Evolutionary conservation across 2,888 invertebrate species (phyloP).

Genomic region (Euplagia quadripunctaria): DNA sequence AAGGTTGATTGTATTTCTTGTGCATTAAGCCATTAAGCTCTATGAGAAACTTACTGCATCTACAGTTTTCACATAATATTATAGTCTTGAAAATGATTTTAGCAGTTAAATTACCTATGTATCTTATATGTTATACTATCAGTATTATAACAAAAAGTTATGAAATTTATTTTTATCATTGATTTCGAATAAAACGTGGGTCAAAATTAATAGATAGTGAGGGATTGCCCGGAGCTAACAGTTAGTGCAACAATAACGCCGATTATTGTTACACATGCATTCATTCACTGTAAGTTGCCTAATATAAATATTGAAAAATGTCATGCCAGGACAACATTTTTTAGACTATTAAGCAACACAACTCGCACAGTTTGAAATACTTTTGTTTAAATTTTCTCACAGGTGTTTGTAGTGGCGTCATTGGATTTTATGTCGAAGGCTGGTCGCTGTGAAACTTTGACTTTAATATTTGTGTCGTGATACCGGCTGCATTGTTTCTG

Average conservation of each 20-base stretch:
- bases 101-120: neutral
- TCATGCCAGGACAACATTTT: slow-evolving; percentile 52
- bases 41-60: slow-evolving; percentile 38
- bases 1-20: slow-evolving; percentile 61
- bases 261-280: too few species aligned
- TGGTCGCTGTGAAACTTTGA: slow-evolving; percentile 81
- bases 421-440: slow-evolving; percentile 82
- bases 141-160: neutral
- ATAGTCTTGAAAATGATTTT: slow-evolving; percentile 29
- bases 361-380: slow-evolving; percentile 60
- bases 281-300: slow-evolving; percentile 37
- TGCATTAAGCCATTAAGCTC: slow-evolving; percentile 51
- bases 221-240: slow-evolving; percentile 40
- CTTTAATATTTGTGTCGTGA: slow-evolving; percentile 80
- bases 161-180: neutral
- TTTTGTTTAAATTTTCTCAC: slow-evolving; percentile 84
- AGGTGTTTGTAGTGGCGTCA: slow-evolving; percentile 81
- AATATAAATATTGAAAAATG: slow-evolving; percentile 46
- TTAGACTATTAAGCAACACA: slow-evolving; percentile 57
- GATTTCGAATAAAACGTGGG: slow-evolving; percentile 17
- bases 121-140: neutral
- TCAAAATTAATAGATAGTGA: slow-evolving; percentile 34
- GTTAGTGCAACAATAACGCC: slow-evolving; percentile 9
- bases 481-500: slow-evolving; percentile 78
- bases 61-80: slow-evolving; percentile 29